A percentile compares a stretch with the other conserved stretches of the same genome.
Evolutionary conservation across 2,113 vertebrate species (phyloP).

Genomic region (Bothrops jararaca): DNA sequence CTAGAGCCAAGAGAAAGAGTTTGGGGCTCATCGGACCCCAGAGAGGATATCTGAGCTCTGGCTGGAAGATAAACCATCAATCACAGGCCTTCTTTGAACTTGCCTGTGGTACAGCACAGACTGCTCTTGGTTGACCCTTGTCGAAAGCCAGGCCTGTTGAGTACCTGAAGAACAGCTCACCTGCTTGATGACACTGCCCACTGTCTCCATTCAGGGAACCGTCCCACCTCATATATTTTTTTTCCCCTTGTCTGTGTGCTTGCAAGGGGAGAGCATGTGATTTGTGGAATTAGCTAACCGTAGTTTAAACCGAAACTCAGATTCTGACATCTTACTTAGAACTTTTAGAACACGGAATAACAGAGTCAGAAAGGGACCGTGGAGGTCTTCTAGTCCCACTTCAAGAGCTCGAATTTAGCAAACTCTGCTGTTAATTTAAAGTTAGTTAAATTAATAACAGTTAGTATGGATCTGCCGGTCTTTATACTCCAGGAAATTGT

Average conservation of each 20-base stretch:
- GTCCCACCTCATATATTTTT: background rate
- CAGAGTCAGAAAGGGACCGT: background rate
- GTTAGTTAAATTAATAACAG: slow-evolving; percentile 89
- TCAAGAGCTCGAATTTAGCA: slow-evolving; percentile 74
- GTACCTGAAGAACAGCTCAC: slow-evolving; percentile 51
- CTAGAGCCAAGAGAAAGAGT: background rate
- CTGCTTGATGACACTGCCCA: slow-evolving; percentile 53
- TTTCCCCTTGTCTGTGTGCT: slow-evolving; percentile 52
- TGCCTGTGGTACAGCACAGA: background rate
- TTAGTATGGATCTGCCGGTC: slow-evolving; percentile 85
- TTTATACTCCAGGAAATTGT: slow-evolving; percentile 84
- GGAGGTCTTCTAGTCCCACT: slow-evolving; percentile 44
- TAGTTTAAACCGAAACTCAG: slow-evolving; percentile 75
- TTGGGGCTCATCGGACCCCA: background rate
- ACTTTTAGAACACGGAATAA: background rate
- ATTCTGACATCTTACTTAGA: slow-evolving; percentile 72
- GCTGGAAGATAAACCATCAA: background rate
- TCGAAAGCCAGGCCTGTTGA: background rate
- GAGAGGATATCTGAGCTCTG: background rate
- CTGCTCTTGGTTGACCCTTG: background rate
- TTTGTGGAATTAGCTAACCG: slow-evolving; percentile 85
- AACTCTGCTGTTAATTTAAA: slow-evolving; percentile 83
- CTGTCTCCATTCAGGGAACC: slow-evolving; percentile 56
- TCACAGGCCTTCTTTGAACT: background rate
- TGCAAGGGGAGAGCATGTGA: slow-evolving; percentile 49